Evolutionary conservation across 2,888 invertebrate genomes (phyloP).

Genomic region (Beris morrisii): DNA sequence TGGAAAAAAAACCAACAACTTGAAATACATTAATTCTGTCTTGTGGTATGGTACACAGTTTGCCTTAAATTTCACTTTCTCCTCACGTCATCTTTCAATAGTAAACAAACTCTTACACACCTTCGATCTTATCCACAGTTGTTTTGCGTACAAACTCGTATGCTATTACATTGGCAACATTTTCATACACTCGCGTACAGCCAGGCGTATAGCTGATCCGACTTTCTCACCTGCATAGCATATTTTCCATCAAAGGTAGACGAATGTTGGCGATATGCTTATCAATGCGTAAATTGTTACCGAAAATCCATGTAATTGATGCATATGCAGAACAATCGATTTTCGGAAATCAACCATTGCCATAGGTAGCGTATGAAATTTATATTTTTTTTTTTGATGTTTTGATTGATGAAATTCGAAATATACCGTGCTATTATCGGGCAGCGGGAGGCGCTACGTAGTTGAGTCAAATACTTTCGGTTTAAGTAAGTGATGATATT

Average conservation of each 20-base stretch:
- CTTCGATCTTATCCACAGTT: background rate
- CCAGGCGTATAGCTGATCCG: background rate
- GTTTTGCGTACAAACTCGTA: too few species aligned
- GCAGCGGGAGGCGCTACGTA: too few species aligned
- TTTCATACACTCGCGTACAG: too few species aligned
- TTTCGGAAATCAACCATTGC: too few species aligned
- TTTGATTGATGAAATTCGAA: too few species aligned
- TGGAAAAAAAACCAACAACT: background rate
- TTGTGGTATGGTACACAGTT: slow-evolving; percentile 21
- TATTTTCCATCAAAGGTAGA: background rate
- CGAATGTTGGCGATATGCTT: background rate
- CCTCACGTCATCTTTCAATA: slow-evolving; percentile 32
- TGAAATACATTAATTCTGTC: slow-evolving; percentile 13
- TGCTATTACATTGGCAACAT: too few species aligned
- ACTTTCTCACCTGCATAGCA: slow-evolving; percentile 9
- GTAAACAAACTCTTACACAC: slow-evolving; percentile 27
- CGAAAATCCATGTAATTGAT: slow-evolving; percentile 22
- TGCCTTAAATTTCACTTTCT: slow-evolving; percentile 30
- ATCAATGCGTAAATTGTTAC: slow-evolving; percentile 13
- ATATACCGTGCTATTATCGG: too few species aligned
- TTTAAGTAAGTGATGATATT: too few species aligned
- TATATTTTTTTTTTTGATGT: too few species aligned
- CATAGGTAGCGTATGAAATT: too few species aligned
- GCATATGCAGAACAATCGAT: background rate
- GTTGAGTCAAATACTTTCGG: too few species aligned